Conservation (phyloP, 2,113 vertebrate species). For the Ophiodon elongatus region DNA sequence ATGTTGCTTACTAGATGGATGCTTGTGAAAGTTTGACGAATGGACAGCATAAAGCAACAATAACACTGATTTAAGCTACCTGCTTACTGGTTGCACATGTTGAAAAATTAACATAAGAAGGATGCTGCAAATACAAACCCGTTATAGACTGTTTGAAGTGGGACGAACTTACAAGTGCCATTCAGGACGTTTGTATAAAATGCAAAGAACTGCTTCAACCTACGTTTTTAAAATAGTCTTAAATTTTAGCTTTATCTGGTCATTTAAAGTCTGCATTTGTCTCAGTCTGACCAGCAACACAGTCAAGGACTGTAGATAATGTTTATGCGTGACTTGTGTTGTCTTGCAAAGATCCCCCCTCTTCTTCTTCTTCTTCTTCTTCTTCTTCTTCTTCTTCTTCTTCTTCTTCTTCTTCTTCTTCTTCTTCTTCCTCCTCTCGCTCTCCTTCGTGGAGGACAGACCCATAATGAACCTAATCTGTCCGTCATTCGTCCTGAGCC, state of each 20-base stretch:
- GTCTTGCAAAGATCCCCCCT: slow-evolving; percentile 37
- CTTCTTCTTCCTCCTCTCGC: slow-evolving; percentile 41
- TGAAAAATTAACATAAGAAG: neutral
- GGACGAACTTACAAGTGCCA: neutral
- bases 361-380: slow-evolving; percentile 34
- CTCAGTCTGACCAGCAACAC: slow-evolving; percentile 19
- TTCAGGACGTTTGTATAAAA: neutral
- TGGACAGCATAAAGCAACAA: neutral
- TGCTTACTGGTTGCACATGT: neutral
- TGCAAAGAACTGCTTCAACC: neutral
- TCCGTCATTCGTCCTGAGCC: slow-evolving; percentile 84
- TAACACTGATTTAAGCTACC: neutral
- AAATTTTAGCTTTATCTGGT: neutral
- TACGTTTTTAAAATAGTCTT: neutral
- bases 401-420: slow-evolving; percentile 19
- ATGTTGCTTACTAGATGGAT: neutral
- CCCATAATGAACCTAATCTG: slow-evolving; percentile 87
- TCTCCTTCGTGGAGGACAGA: slow-evolving; percentile 76
- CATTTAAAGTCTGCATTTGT: neutral
- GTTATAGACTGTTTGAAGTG: neutral
- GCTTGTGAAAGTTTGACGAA: neutral
- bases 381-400: slow-evolving; percentile 62
- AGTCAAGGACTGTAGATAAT: slow-evolving; percentile 38
- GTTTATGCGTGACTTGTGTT: slow-evolving; percentile 64
- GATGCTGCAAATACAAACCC: neutral